Evolutionary conservation across 2,113 vertebrate species (phyloP).

Genomic region (Carollia perspicillata): DNA sequence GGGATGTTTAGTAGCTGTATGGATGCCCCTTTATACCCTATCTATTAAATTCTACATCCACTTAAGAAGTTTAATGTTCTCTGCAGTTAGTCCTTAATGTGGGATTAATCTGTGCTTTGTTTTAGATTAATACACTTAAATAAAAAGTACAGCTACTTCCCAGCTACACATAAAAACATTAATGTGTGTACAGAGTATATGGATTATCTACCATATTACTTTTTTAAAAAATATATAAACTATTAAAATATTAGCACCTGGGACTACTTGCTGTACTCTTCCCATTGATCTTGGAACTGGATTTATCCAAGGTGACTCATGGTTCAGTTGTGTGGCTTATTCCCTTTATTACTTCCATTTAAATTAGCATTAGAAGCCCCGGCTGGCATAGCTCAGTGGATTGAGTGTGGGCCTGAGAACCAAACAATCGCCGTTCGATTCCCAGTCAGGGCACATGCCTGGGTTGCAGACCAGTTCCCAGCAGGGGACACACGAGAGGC

Average conservation of each 20-base stretch:
- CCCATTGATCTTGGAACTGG: background rate
- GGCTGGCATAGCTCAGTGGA: no score
- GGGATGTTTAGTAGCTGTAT: background rate
- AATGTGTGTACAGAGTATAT: background rate
- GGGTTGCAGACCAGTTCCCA: no score
- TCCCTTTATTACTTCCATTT: background rate
- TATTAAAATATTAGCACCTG: background rate
- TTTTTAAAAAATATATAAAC: background rate
- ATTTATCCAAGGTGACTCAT: background rate
- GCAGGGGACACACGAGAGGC: no score
- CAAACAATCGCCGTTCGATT: no score
- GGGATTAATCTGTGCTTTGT: background rate
- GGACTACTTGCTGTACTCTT: background rate
- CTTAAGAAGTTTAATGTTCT: background rate
- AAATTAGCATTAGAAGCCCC: conserved; percentile 21
- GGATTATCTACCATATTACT: conserved; percentile 24
- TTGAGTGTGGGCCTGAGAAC: no score
- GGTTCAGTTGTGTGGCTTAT: background rate
- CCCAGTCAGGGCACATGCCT: no score
- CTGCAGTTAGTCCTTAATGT: background rate
- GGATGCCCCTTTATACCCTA: background rate
- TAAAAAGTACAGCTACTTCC: background rate
- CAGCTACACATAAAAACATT: conserved; percentile 39
- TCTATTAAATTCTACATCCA: background rate
- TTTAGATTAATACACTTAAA: conserved; percentile 43